Base-by-base conservation (phyloP, 2,113 vertebrate genomes). In the Cnemophilus loriae region DNA sequence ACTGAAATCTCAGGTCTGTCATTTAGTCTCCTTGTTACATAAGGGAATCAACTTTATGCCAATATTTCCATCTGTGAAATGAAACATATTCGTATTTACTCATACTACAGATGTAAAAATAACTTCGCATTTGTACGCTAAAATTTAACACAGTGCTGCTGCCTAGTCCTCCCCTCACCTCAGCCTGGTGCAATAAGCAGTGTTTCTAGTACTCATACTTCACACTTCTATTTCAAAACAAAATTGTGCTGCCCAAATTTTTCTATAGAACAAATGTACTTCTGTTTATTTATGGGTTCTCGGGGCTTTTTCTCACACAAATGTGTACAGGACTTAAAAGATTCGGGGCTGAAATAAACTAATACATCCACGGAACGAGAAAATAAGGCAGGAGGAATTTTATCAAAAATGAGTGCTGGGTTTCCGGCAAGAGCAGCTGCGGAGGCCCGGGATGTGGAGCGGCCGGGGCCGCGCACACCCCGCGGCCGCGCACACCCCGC, bases 391-490 rank as follows among this genome's bases (percentile, higher is more conserved):
- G 39, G 23, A n/a, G 37, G 53, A 39, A 27, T 56, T 71, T 41
- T 33, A 26, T 13, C 79, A 16, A 13, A 53, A 13, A 12, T 2
- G 46, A 37, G 10, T 2, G 10, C 39, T 4, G 64, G 5, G 33
- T 13, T 59, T 59, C 39, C 50, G 3, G 3, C 22, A 2, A 16
- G 30, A 16, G 6, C 55, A 3, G 33, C 27, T 7, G 12, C 53
- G 3, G 11, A 13, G 7, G 16, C 26, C 21, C 6, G 6, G 20
- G 19, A 0, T 5, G 49, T 4, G 2, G 32, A 47, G 33, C 44
- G n/a, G n/a, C n/a, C n/a, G n/a, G n/a, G n/a, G n/a, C n/a, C n/a
- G n/a, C n/a, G n/a, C n/a, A n/a, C n/a, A n/a, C n/a, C n/a, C n/a
- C n/a, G n/a, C n/a, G n/a, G n/a, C n/a, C n/a, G n/a, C n/a, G n/a